Evolutionary conservation across 2,113 vertebrate species (phyloP).

Genomic region (Sinocyclocheilus anophthalmus): DNA sequence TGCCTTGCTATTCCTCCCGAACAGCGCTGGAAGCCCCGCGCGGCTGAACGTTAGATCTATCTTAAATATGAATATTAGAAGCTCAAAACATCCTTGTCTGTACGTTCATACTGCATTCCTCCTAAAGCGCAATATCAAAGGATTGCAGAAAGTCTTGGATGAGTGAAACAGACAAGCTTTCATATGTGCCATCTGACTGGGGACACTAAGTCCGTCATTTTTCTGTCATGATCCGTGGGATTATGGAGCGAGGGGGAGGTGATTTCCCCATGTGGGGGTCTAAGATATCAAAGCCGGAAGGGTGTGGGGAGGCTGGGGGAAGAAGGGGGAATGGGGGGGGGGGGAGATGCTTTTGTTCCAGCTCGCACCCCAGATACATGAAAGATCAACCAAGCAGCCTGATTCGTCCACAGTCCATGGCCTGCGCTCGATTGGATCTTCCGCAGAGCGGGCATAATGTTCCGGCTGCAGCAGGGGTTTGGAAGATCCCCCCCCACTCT

Average conservation of each 20-base stretch:
- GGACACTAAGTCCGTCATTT: constrained; percentile 64
- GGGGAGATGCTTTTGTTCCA: constrained; percentile 74
- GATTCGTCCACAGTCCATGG: constrained; percentile 75
- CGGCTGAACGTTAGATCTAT: neutral
- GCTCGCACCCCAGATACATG: constrained; percentile 74
- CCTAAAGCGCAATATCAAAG: constrained; percentile 32
- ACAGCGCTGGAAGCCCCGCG: too few relatives aligned
- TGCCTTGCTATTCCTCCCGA: too few relatives aligned
- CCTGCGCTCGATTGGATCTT: constrained; percentile 74
- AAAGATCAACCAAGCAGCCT: constrained; percentile 76
- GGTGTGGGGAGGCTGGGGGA: constrained; percentile 57
- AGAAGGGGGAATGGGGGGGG: constrained; percentile 26
- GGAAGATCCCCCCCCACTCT: constrained; percentile 68
- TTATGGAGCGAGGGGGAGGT: constrained; percentile 61
- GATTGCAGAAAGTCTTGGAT: constrained; percentile 27
- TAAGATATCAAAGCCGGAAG: constrained; percentile 80
- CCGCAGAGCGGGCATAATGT: constrained; percentile 74
- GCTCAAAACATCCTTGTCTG: constrained; percentile 38
- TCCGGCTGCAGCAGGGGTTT: constrained; percentile 75
- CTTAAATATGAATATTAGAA: neutral
- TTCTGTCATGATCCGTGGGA: constrained; percentile 71
- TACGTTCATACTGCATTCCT: constrained; percentile 14
- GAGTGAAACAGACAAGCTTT: constrained; percentile 58
- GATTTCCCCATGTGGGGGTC: constrained; percentile 74
- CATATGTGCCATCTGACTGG: constrained; percentile 51